Conservation (phyloP, 2,888 invertebrate species). For the Leucophora obtusa region DNA sequence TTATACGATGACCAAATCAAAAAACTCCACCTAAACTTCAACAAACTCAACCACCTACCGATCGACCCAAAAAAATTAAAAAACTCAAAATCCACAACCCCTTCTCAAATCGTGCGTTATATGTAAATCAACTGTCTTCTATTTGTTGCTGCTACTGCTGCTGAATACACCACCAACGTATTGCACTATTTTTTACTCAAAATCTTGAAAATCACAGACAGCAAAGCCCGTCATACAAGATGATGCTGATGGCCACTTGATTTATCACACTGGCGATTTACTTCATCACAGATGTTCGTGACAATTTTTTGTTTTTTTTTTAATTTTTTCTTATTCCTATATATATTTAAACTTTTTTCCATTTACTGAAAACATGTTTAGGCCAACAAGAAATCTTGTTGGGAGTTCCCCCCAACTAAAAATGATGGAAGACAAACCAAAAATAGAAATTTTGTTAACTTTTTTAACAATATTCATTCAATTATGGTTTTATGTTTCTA, state of each 20-base stretch:
- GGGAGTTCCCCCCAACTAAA: conserved; percentile 25
- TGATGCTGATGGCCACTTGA: conserved; percentile 99
- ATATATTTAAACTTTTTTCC: conserved; percentile 62
- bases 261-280: conserved; percentile 99
- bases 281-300: conserved; percentile 99
- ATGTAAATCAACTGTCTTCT: conserved; percentile 37
- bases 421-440: conserved; percentile 5
- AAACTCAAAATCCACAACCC: conserved; percentile 54
- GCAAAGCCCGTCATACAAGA: conserved; percentile 94
- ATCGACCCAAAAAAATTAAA: conserved; percentile 41
- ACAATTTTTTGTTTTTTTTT: conserved; percentile 82
- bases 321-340: conserved; percentile 67
- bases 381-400: conserved; percentile 45
- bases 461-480: background rate
- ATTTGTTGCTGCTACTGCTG: conserved; percentile 47
- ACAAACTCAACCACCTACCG: conserved; percentile 44
- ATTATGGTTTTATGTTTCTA: background rate
- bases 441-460: conserved; percentile 13
- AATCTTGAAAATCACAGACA: conserved; percentile 72
- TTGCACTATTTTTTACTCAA: conserved; percentile 38
- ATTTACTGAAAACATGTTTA: conserved; percentile 58
- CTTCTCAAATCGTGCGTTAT: conserved; percentile 36
- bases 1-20: conserved; percentile 60
- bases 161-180: conserved; percentile 65
- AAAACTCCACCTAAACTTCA: conserved; percentile 47